A percentile compares a stretch with the other conserved stretches of the same genome.
These are phyloP conservation scores for Merops nubicus DNA, from an alignment of 2,113 vertebrate genomes.

Conservation along the genomic window DNA sequence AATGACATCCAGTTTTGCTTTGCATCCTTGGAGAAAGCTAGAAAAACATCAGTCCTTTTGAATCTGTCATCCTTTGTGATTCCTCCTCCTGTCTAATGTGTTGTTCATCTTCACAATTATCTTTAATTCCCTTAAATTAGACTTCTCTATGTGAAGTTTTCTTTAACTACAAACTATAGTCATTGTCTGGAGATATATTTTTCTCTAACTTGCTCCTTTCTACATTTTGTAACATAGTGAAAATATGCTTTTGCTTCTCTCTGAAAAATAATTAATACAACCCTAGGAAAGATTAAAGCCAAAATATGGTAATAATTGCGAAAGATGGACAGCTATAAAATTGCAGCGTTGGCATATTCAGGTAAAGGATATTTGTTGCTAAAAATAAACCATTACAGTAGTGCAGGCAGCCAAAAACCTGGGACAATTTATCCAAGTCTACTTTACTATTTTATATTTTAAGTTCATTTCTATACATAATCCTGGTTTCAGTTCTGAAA, in stretches of 20 bases:
- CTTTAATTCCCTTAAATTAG: background rate
- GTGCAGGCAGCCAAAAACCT: background rate
- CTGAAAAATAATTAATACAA: background rate
- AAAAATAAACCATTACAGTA: background rate
- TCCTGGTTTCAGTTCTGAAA: background rate
- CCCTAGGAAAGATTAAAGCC: background rate
- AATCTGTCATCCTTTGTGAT: background rate
- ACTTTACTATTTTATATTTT: background rate
- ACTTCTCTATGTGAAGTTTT: background rate
- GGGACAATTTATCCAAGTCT: background rate
- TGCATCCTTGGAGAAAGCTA: background rate
- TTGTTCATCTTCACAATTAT: constrained; percentile 8
- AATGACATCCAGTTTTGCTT: background rate
- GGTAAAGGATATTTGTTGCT: background rate
- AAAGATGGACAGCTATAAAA: background rate
- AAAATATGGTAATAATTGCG: background rate
- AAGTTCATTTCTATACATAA: background rate
- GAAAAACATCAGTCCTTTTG: background rate
- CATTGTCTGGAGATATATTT: background rate
- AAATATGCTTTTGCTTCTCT: background rate
- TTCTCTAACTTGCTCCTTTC: background rate
- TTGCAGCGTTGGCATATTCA: background rate
- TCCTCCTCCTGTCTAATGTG: background rate
- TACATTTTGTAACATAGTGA: background rate
- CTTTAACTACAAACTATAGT: background rate